phyloP scores from a whole-genome alignment of 1,140 invertebrate genomes.

The Leptestheria dahalacensis region DNA sequence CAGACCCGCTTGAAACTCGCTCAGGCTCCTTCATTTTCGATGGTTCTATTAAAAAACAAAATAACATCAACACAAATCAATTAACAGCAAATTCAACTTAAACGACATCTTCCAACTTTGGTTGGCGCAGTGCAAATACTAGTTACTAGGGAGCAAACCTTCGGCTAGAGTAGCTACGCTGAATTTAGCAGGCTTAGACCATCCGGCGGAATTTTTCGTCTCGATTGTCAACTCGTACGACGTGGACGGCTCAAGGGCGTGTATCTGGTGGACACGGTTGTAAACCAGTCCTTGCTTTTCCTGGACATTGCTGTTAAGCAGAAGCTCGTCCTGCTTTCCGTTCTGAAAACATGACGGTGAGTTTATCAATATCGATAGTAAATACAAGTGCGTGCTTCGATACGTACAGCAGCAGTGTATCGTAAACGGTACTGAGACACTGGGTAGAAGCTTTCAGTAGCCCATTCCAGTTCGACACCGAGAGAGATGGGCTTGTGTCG shows the following conservation, averaged over 20 bases:
- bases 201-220: slow-evolving; percentile 1
- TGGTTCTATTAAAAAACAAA: background rate
- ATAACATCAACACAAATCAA: no score
- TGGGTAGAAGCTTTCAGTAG: slow-evolving; percentile 1
- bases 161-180: background rate
- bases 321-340: slow-evolving; percentile 1
- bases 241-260: background rate
- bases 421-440: slow-evolving; percentile 5
- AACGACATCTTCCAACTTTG: no score
- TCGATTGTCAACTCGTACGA: slow-evolving; percentile 6
- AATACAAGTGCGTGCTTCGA: background rate
- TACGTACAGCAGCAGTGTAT: background rate
- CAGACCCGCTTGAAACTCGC: background rate
- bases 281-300: slow-evolving; percentile 1
- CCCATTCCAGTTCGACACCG: slow-evolving; percentile 9
- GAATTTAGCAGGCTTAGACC: background rate
- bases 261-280: slow-evolving; percentile 2
- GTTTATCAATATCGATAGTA: background rate
- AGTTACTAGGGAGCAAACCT: slow-evolving; percentile 3
- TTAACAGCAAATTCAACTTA: background rate
- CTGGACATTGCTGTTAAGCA: slow-evolving; percentile 4
- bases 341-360: background rate
- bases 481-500: slow-evolving; percentile 3
- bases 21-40: background rate
- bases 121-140: no score